These are phyloP conservation scores for Drosophila virilis DNA, from an alignment of 1,140 invertebrate genomes.

Conservation along the genomic window DNA sequence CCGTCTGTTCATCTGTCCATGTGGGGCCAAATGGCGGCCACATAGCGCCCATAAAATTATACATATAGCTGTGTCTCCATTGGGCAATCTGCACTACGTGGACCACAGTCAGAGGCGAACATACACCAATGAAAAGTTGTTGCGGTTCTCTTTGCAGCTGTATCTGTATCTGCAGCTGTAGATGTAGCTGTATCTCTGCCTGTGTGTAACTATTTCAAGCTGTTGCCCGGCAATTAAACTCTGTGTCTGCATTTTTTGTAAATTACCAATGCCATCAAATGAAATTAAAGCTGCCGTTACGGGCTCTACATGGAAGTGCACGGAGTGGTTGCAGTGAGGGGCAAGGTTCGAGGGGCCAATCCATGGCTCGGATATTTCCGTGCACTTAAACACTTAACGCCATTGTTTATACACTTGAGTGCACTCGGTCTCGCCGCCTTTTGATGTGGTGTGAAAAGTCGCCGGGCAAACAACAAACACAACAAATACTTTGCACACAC, in stretches of 20 bases:
- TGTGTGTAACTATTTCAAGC: slow-evolving; percentile 67
- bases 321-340: background rate
- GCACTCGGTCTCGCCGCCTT: slow-evolving; percentile 70
- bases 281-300: slow-evolving; percentile 64
- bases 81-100: slow-evolving; percentile 41
- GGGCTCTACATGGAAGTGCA: background rate
- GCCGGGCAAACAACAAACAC: slow-evolving; percentile 50
- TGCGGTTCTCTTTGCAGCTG: slow-evolving; percentile 26
- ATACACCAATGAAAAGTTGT: slow-evolving; percentile 37
- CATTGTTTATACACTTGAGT: slow-evolving; percentile 83
- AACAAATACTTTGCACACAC: slow-evolving; percentile 19
- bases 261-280: slow-evolving; percentile 72
- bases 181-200: slow-evolving; percentile 15
- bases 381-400: slow-evolving; percentile 82
- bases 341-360: slow-evolving; percentile 14
- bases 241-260: slow-evolving; percentile 60
- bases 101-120: background rate
- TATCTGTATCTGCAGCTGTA: slow-evolving; percentile 23
- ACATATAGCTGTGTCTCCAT: slow-evolving; percentile 73
- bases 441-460: slow-evolving; percentile 81
- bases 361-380: slow-evolving; percentile 73
- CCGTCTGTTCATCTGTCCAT: slow-evolving; percentile 12
- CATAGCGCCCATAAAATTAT: slow-evolving; percentile 78
- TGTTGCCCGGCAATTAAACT: slow-evolving; percentile 72
- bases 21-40: slow-evolving; percentile 62